A percentile compares a stretch with the other conserved stretches of the same genome.
These are phyloP conservation scores for Parnassius orleans DNA, from an alignment of 2,888 invertebrate species.

Conservation along the genomic window DNA sequence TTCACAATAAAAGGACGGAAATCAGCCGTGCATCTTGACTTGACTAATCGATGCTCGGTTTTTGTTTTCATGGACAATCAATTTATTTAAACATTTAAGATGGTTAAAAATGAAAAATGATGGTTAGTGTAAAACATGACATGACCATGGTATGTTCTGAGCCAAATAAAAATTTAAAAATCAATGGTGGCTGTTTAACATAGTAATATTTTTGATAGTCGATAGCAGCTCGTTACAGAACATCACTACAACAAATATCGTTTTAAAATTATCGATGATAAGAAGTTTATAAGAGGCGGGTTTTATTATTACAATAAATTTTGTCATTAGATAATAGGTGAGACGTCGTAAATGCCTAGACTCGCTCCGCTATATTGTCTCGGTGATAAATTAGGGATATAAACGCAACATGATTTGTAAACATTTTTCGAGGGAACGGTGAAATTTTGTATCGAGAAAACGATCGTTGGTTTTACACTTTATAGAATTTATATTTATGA, in stretches of 20 bases:
- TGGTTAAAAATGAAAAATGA: too few species aligned
- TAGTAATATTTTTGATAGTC: background rate
- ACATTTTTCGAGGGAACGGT: background rate
- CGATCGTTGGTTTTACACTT: constrained; percentile 6
- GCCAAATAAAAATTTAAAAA: too few species aligned
- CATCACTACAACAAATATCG: constrained; percentile 6
- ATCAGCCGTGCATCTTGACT: too few species aligned
- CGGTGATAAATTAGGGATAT: constrained; percentile 13
- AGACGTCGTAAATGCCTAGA: constrained; percentile 6
- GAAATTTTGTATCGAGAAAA: constrained; percentile 1
- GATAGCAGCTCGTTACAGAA: constrained; percentile 12
- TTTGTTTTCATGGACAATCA: too few species aligned
- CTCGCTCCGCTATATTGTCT: constrained; percentile 1
- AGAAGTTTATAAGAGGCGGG: constrained; percentile 9
- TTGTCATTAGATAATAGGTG: constrained; percentile 15
- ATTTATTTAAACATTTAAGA: too few species aligned
- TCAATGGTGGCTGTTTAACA: too few species aligned
- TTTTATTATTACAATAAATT: constrained; percentile 11
- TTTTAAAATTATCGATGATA: constrained; percentile 3
- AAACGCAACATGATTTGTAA: constrained; percentile 17
- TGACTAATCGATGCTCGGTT: too few species aligned
- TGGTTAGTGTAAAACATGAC: too few species aligned
- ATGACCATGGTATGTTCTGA: too few species aligned
- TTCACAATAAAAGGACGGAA: too few species aligned
- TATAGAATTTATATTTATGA: constrained; percentile 8